Conservation (phyloP, 2,888 invertebrate genomes). For the Tetrapedia diversipes region DNA sequence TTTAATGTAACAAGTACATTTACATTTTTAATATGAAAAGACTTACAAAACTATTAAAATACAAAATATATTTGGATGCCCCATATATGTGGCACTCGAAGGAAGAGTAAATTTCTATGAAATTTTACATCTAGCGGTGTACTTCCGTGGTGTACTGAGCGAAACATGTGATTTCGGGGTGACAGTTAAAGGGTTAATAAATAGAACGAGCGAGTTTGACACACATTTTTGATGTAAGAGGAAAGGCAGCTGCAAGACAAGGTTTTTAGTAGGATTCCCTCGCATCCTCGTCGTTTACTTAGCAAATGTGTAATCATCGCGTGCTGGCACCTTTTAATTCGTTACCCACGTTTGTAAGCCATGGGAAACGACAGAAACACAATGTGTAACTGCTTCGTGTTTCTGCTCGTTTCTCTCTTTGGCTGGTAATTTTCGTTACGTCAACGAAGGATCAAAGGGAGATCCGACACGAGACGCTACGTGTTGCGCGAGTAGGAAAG, state of each 20-base stretch:
- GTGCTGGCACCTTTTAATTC: neutral
- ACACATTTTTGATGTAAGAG: neutral
- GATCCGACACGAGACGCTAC: conserved; percentile 31
- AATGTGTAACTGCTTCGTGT: neutral
- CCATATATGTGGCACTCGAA: no score
- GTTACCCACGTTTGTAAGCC: neutral
- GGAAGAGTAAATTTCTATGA: no score
- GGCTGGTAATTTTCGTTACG: conserved; percentile 47
- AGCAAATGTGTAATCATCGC: neutral
- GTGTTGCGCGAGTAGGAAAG: conserved; percentile 69
- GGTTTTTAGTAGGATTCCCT: neutral
- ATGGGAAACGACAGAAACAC: neutral
- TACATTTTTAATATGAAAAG: no score
- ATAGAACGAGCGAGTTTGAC: neutral
- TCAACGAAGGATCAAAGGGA: conserved; percentile 50
- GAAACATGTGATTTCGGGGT: no score
- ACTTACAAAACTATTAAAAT: no score
- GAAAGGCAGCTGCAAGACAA: neutral
- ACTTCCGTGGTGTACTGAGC: no score
- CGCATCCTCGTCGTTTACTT: neutral
- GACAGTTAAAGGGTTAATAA: neutral
- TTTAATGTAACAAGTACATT: no score
- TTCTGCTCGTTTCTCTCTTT: neutral
- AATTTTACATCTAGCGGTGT: no score
- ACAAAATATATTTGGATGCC: no score